Evolutionary conservation across 2,113 vertebrate genomes (phyloP).

Genomic region (Coturnix japonica): DNA sequence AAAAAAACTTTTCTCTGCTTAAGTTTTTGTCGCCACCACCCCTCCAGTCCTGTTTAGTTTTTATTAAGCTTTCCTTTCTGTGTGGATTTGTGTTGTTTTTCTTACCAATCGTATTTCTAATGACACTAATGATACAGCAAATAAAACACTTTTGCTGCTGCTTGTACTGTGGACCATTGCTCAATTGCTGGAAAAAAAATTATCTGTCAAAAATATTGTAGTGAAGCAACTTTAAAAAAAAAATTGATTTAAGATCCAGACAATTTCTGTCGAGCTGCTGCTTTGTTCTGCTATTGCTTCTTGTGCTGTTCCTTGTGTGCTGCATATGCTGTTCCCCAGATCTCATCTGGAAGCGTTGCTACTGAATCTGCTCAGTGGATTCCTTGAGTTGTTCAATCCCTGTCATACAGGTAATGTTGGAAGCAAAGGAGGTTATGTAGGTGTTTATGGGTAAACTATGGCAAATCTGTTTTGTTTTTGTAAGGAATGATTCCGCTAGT

Average conservation of each 20-base stretch:
- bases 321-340: accelerated
- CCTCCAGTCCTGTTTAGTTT: not conserved
- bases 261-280: not conserved
- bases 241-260: not conserved
- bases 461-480: not conserved
- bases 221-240: not conserved
- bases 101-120: conserved; percentile 51
- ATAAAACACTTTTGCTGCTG: conserved; percentile 66
- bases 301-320: not conserved
- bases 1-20: not conserved
- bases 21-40: not conserved
- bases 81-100: conserved; percentile 28
- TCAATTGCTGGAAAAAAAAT: conserved; percentile 24
- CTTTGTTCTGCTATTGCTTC: not conserved
- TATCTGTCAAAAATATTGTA: not conserved
- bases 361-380: not conserved
- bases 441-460: not conserved
- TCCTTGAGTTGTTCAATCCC: not conserved
- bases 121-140: conserved; percentile 60
- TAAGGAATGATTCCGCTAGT: not conserved
- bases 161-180: conserved; percentile 29
- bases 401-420: not conserved
- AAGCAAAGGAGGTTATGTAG: accelerated
- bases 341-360: not conserved
- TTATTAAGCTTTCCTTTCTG: conserved; percentile 47